Conservation (phyloP, 2,888 invertebrate species). For the Ephialtes manifestator region DNA sequence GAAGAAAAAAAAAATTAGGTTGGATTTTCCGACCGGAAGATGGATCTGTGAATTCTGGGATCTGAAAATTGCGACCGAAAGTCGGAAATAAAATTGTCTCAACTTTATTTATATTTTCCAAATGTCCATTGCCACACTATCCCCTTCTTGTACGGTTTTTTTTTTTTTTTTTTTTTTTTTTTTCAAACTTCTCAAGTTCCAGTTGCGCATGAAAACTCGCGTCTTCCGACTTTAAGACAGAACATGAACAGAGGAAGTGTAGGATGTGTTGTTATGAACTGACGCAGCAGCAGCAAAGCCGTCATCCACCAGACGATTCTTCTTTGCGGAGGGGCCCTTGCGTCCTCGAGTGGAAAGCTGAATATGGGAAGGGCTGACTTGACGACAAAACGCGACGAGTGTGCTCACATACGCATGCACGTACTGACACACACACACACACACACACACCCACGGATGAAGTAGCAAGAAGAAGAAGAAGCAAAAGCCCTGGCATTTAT, state of each 20-base stretch:
- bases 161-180: no score
- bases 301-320: slow-evolving; percentile 35
- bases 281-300: slow-evolving; percentile 25
- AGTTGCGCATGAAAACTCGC: neutral
- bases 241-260: neutral
- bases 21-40: no score
- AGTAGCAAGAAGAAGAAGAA: neutral
- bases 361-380: slow-evolving; percentile 7
- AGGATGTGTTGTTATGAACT: neutral
- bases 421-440: neutral
- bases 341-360: slow-evolving; percentile 18
- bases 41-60: no score
- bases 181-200: neutral
- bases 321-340: slow-evolving; percentile 2
- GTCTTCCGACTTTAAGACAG: neutral
- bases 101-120: no score
- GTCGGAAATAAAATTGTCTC: no score
- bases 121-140: neutral
- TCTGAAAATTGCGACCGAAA: no score
- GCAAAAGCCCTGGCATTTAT: neutral
- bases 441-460: neutral
- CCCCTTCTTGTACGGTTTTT: neutral
- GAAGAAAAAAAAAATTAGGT: no score
- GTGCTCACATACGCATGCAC: neutral
- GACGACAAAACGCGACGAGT: slow-evolving; percentile 22